Evolutionary conservation across 2,797 vertebrate species (phyloP).

Genomic region (Sandelia bainsii): DNA sequence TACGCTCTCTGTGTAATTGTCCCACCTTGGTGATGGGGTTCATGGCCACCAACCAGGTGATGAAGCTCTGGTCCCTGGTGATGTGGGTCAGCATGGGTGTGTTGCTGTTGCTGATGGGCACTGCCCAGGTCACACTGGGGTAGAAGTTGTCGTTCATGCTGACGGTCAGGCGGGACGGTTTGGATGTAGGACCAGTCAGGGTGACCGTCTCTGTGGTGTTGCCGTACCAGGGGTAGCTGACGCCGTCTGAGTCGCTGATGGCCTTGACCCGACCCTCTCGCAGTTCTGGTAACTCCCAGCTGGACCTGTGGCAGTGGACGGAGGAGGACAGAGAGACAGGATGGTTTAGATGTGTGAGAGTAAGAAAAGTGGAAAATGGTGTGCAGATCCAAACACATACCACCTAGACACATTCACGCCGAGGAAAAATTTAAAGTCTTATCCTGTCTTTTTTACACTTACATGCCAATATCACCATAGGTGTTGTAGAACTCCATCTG

Average conservation of each 20-base stretch:
- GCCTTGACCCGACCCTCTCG: slow-evolving; percentile 97
- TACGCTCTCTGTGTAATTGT: neutral
- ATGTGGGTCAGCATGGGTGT: slow-evolving; percentile 96
- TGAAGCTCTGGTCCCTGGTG: slow-evolving; percentile 99
- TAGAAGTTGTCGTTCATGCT: slow-evolving; percentile 99
- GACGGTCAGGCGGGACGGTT: slow-evolving; percentile 95
- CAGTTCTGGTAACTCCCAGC: slow-evolving; percentile 98
- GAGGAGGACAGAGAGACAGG: slow-evolving; percentile 31
- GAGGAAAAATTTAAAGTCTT: slow-evolving; percentile 1
- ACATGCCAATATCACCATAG: slow-evolving; percentile 96
- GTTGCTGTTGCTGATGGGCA: slow-evolving; percentile 98
- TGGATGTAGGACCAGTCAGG: slow-evolving; percentile 94
- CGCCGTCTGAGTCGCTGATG: slow-evolving; percentile 98
- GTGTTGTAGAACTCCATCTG: slow-evolving; percentile 99
- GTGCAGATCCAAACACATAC: slow-evolving; percentile 14
- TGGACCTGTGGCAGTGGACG: slow-evolving; percentile 87
- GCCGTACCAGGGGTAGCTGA: slow-evolving; percentile 99
- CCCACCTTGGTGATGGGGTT: slow-evolving; percentile 92
- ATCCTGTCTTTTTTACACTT: slow-evolving; percentile 69
- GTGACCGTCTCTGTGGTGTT: slow-evolving; percentile 99
- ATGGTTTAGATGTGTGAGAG: slow-evolving; percentile 10
- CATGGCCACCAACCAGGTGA: slow-evolving; percentile 99
- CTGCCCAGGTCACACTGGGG: slow-evolving; percentile 98
- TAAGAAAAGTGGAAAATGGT: neutral
- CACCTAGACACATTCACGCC: neutral